Percentiles rank a stretch among this genome's conserved stretches.
These are phyloP conservation scores for Caenorhabditis sulstoni DNA, from an alignment of 2,888 invertebrate species.

Conservation along the genomic window DNA sequence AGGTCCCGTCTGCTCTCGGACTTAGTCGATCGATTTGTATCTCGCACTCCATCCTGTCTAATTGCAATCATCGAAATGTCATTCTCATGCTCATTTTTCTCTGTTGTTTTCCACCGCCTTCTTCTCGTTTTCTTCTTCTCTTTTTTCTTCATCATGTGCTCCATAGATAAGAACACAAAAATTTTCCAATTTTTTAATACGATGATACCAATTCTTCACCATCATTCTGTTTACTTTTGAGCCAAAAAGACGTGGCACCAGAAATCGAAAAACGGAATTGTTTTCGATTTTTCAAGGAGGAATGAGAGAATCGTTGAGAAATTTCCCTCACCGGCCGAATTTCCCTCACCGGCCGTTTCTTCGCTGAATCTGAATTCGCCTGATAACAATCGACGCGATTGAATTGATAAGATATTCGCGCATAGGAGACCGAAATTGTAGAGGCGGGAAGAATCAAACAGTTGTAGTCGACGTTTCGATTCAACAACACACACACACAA, in stretches of 20 bases:
- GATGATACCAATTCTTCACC: no score
- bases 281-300: conserved; percentile 34
- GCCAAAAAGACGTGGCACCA: not conserved
- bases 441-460: not conserved
- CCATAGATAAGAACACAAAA: no score
- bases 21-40: conserved; percentile 11
- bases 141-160: no score
- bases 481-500: no score
- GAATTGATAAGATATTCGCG: conserved; percentile 27
- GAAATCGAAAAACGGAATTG: conserved; percentile 14
- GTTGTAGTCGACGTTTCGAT: no score
- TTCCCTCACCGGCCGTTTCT: no score
- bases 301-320: no score
- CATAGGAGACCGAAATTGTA: not conserved
- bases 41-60: conserved; percentile 8
- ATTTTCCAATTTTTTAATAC: not conserved
- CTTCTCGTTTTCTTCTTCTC: not conserved
- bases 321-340: no score
- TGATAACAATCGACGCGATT: conserved; percentile 45
- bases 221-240: no score
- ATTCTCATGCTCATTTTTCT: no score
- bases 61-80: not conserved
- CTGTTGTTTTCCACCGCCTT: not conserved
- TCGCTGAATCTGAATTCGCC: conserved; percentile 1
- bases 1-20: conserved; percentile 8